Evolutionary conservation across 2,888 invertebrate genomes (phyloP), one percentile per base, ranked within the genome.

Genomic region (Orthosia gothica): DNA sequence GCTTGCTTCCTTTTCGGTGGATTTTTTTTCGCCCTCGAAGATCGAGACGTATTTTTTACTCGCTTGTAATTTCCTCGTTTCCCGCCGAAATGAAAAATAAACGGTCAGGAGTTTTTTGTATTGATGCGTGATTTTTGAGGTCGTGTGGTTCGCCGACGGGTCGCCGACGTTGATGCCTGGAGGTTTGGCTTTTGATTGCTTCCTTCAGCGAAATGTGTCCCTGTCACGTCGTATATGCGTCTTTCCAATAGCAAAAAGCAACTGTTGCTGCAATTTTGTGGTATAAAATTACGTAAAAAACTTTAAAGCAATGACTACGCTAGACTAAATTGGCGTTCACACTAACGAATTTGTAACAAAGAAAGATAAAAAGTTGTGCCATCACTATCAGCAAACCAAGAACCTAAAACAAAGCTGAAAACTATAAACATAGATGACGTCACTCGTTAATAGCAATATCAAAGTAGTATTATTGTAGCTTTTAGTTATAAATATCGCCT

Each of bases 1-100:
- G 95, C 94, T 92, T 90, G 95, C 95, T 96, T 96, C 96, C 96
- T 96, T 96, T 96, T 95, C 93, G 94, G 92, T 91, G 91, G 92
- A 92, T 93, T 92, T 93, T 92, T 94, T 95, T 94, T 92, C 91
- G 89, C 89, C 88, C 88, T 90, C 92, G 91, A 95, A 95, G 95
- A 96, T 94, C 95, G 94, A 93, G 94, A 94, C 93, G 94, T 94
- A 93, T 95, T 96, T 96, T 96, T 95, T 94, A 93, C 93, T 91
- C 90, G 73, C 76, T 82, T 92, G 95, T 95, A 95, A 95, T 96
- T 96, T 95, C 92, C 93, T 93, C 93, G 93, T 93, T 94, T 95
- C 92, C 93, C 89, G 91, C 90, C 91, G 84, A 93, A 94, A 94
- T 94, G 92, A 93, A 94, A 93, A 94, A 94, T 93, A 94, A 93